Percentiles rank a stretch among this genome's conserved stretches.
Evolutionary conservation across 64 coral and sea anemone species (phyloP).

Genomic region (Pocillopora verrucosa): DNA sequence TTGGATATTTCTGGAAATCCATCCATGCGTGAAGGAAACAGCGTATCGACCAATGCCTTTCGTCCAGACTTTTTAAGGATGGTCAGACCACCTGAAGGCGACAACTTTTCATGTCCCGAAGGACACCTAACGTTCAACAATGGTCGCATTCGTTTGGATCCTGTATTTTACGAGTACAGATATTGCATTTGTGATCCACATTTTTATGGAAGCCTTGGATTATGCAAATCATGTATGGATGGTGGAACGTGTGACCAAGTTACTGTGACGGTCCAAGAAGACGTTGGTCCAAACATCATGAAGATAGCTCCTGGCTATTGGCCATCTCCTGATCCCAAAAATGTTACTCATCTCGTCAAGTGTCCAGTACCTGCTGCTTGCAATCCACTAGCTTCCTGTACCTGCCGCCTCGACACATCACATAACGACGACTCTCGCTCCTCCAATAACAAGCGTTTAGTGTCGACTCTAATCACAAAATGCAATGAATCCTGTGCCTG

Average conservation of each 20-base stretch:
- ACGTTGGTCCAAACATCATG: slow-evolving; percentile 24
- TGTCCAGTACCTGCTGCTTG: slow-evolving; percentile 47
- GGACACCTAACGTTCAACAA: slow-evolving; percentile 44
- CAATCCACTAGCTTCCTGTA: slow-evolving; percentile 26
- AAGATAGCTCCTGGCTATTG: slow-evolving; percentile 31
- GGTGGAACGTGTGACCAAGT: slow-evolving; percentile 16
- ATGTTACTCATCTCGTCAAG: slow-evolving; percentile 44
- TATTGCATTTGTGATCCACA: slow-evolving; percentile 47
- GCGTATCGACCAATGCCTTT: background rate
- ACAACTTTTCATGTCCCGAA: slow-evolving; percentile 45
- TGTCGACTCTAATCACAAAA: slow-evolving; percentile 38
- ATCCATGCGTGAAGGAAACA: background rate
- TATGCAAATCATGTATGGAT: slow-evolving; percentile 36
- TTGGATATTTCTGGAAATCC: slow-evolving; percentile 60
- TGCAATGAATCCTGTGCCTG: slow-evolving; percentile 51
- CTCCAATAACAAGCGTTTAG: background rate
- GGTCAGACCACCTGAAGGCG: background rate
- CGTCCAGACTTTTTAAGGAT: slow-evolving; percentile 24
- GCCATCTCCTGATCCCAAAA: slow-evolving; percentile 35
- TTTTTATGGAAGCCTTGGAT: slow-evolving; percentile 45
- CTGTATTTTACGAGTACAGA: slow-evolving; percentile 44
- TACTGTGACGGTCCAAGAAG: background rate
- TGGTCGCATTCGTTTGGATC: slow-evolving; percentile 38
- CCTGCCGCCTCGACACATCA: slow-evolving; percentile 31
- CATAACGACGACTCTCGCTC: background rate